Evolutionary conservation across 2,113 vertebrate species (phyloP).

Genomic region (Echinops telfairi): DNA sequence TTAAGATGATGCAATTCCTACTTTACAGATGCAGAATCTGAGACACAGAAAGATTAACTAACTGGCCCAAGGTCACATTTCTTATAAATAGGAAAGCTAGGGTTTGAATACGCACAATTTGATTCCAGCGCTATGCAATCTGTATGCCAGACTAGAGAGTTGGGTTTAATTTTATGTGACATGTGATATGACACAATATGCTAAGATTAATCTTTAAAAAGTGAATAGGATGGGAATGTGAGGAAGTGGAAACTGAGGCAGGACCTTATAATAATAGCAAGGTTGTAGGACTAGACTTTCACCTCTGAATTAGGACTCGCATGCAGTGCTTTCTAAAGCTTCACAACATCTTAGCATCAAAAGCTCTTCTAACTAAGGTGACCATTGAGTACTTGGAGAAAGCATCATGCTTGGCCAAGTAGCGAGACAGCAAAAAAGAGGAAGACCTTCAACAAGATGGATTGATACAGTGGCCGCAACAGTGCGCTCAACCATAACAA

Average conservation of each 20-base stretch:
- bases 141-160: neutral
- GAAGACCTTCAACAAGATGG: too few species aligned
- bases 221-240: neutral
- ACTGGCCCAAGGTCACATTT: neutral
- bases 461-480: too few species aligned
- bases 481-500: too few species aligned
- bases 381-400: neutral
- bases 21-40: neutral
- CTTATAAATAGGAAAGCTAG: neutral
- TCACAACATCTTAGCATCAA: neutral
- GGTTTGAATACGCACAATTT: neutral
- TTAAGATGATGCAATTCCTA: neutral
- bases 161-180: neutral
- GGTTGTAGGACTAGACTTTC: neutral
- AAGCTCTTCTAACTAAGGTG: neutral
- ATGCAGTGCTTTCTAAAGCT: slow-evolving; percentile 6
- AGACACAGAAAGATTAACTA: neutral
- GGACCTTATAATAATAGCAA: neutral
- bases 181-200: neutral
- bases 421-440: too few species aligned
- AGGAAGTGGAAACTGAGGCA: neutral
- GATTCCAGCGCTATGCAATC: too few species aligned
- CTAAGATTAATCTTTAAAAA: neutral
- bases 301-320: neutral
- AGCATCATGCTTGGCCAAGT: too few species aligned